Percentiles rank a stretch among this genome's conserved stretches.
Evolutionary conservation across 2,797 vertebrate species (phyloP).

Genomic region (Acanthis flammea): DNA sequence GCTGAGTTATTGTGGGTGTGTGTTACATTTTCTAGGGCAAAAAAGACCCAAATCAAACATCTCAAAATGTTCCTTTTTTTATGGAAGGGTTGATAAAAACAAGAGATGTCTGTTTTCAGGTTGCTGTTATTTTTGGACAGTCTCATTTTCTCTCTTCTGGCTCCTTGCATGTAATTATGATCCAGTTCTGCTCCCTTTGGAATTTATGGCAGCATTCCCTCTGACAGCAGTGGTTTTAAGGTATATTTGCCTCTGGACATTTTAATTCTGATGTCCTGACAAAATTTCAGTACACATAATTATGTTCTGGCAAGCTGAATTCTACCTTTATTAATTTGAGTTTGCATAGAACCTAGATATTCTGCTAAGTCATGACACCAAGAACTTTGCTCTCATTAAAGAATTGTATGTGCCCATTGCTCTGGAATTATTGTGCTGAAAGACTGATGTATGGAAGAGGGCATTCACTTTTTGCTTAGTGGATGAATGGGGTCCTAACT

Average conservation of each 20-base stretch:
- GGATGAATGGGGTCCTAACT: background rate
- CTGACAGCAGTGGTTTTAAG: background rate
- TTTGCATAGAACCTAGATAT: background rate
- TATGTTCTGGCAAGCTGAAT: background rate
- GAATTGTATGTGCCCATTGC: background rate
- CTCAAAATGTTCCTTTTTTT: background rate
- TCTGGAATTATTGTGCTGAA: background rate
- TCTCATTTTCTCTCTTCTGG: background rate
- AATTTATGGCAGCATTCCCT: background rate
- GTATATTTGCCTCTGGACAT: background rate
- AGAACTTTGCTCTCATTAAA: background rate
- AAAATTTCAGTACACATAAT: background rate
- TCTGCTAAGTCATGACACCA: background rate
- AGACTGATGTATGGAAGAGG: background rate
- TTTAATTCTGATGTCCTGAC: background rate
- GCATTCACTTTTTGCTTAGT: background rate
- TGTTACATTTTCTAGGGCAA: background rate
- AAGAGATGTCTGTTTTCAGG: background rate
- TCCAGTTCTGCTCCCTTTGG: background rate
- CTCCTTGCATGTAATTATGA: background rate
- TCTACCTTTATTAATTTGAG: background rate
- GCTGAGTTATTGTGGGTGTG: background rate
- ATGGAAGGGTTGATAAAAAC: background rate
- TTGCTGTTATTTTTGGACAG: background rate
- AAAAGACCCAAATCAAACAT: background rate